A percentile compares a stretch with the other conserved stretches of the same genome.
Evolutionary conservation across 2,113 vertebrate genomes (phyloP).

Genomic region (Menidia beryllina): DNA sequence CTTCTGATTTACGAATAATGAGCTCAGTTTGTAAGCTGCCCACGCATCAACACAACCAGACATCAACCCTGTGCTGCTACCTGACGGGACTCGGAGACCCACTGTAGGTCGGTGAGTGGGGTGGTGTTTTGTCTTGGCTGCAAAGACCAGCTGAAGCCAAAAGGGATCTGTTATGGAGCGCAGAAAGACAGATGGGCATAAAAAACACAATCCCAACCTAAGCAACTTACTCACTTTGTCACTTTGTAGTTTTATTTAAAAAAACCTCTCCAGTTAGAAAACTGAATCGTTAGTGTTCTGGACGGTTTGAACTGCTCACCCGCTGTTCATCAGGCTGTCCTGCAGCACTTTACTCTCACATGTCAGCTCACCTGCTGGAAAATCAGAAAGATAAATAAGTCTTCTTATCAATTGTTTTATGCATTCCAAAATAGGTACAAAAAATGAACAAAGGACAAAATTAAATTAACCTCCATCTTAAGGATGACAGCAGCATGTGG

Average conservation of each 20-base stretch:
- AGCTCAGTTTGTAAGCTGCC: not conserved
- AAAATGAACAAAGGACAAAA: no score
- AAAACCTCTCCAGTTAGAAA: not conserved
- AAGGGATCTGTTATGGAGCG: constrained; percentile 84
- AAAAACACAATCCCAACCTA: no score
- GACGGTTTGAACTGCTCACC: constrained; percentile 80
- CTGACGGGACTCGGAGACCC: constrained; percentile 88
- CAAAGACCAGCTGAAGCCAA: constrained; percentile 89
- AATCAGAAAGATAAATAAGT: constrained; percentile 18
- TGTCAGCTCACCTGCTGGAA: constrained; percentile 85
- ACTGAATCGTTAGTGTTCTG: not conserved
- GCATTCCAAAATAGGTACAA: no score
- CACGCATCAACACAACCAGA: no score
- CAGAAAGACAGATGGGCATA: not conserved
- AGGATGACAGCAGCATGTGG: no score
- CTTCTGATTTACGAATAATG: not conserved
- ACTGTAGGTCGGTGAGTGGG: constrained; percentile 90
- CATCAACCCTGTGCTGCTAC: constrained; percentile 72
- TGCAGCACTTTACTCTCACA: constrained; percentile 89
- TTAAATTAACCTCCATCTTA: no score
- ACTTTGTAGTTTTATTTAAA: not conserved
- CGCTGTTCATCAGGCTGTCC: constrained; percentile 94
- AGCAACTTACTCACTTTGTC: no score
- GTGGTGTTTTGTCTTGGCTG: constrained; percentile 87
- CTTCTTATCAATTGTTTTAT: no score